Evolutionary conservation across 2,797 vertebrate species (phyloP), one percentile per base, ranked within the genome.

Genomic region (Leontocebus nigricollis): DNA sequence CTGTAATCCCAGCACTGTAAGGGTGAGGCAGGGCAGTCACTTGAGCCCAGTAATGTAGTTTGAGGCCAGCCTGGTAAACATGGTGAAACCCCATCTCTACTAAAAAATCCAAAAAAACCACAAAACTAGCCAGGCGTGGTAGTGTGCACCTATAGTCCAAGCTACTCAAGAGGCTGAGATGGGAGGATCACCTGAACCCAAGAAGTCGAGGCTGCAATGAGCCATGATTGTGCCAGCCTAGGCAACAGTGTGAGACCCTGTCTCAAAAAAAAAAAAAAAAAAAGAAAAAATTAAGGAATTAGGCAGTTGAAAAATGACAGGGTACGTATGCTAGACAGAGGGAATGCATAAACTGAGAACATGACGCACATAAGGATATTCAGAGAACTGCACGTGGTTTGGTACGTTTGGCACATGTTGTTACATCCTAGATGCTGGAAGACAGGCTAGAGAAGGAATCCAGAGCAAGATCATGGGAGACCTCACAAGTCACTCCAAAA

Each of bases 301-400:
- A 50, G 8, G 19, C 64, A 48, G 15, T 33, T 93, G 86, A 44
- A 73, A 88, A 86, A 73, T 8, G 8, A 22, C 44, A 52, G 79
- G 22, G 9, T 46, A 79, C n/a, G 67, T 90, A 12, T 93, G 94
- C 39, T 52, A 88, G 70, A 72, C 33, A 87, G 46, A 80, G 44
- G 12, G 19, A 61, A 30, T 19, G 27, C 27, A 33, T 75, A 64
- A 89, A 73, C 94, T 83, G 72, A 90, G 64, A 76, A 50, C n/a
- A 27, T 17, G 64, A 48, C 13, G 26, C 2, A n/a, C 57, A 7
- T n/a, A 36, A 12, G 10, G 48, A 26, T 41, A 33, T 55, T 76
- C 64, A 30, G 55, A 94, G 75, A 76, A 75, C 85, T 77, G n/a
- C 44, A 59, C 33, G 30, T 52, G 41, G 33, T 64, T 57, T 84